Base-by-base conservation (phyloP, 2,888 invertebrate genomes). In the Sphaerophoria taeniata region DNA sequence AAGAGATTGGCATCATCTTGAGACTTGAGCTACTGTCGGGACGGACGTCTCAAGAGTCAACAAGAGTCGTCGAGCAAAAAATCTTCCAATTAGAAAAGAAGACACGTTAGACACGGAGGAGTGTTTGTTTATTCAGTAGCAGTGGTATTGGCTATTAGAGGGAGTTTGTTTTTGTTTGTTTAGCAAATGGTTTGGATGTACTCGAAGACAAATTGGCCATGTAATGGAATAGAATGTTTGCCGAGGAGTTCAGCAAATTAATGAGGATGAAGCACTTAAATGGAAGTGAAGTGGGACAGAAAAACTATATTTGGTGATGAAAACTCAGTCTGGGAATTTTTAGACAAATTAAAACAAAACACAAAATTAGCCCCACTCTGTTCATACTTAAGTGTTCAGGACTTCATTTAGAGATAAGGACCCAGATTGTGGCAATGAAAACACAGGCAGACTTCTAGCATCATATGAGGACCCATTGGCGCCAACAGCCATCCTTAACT, bases 31-130 rank as follows among this genome's bases (percentile, higher is more conserved):
- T 79, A 67, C 71, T 51, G 84, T 84, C 84, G n/a, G n/a, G n/a
- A n/a, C 56, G 71, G 79, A 76, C 84, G 79, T 84, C 84, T 84
- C 79, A 84, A 79, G 84, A 72, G 77, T 49, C 31, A 63, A 79
- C 75, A 45, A 79, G 60, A 34, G 58, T 61, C 51, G n/a, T n/a
- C n/a, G n/a, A n/a, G n/a, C n/a, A n/a, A n/a, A n/a, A n/a, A n/a
- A 75, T 75, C 75, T 79, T 76, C 71, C 75, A 84, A 84, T 84
- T 79, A 79, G 75, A 49, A 60, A 67, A 5, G 24, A 6, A 36
- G 65, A 24, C n/a, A 31, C 3, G 51, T 73, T 58, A 43, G 31
- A 14, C 24, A 6, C 47, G 43, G 43, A 14, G 16, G 65, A 39
- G n/a, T 9, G 33, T 53, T 69, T 84, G 79, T 84, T 79, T 60